Evolutionary conservation across 2,888 invertebrate species (phyloP).

Genomic region (Xylota segnis): DNA sequence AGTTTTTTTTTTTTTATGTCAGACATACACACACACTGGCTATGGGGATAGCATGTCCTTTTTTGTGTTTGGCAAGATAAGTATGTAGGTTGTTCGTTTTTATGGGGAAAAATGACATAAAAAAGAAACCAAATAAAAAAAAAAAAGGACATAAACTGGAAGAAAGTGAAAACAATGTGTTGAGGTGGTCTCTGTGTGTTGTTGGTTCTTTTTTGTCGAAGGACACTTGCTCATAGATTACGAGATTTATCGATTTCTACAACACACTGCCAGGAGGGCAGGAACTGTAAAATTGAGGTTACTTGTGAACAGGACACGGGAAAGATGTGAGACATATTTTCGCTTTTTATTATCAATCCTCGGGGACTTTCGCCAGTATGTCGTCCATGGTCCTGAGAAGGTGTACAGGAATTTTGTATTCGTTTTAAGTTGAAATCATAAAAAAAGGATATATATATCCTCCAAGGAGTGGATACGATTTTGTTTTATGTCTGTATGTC

Average conservation of each 20-base stretch:
- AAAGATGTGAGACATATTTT: constrained; percentile 8
- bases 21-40: constrained; percentile 3
- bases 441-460: not conserved
- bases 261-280: not conserved
- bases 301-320: constrained; percentile 12
- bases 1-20: constrained; percentile 25
- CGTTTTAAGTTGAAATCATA: not conserved
- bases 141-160: constrained; percentile 23
- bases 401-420: not conserved
- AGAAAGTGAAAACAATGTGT: constrained; percentile 61
- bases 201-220: not conserved
- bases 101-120: constrained; percentile 35
- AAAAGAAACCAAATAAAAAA: not conserved
- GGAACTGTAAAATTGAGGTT: constrained; percentile 35
- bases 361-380: not conserved
- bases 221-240: constrained; percentile 25
- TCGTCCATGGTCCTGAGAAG: not conserved
- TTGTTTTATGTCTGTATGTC: constrained; percentile 12
- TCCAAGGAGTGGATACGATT: not conserved
- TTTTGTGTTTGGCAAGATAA: not conserved
- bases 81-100: constrained; percentile 26
- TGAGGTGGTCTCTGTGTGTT: constrained; percentile 33
- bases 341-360: constrained; percentile 27
- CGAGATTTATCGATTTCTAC: constrained; percentile 37
- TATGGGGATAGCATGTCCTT: constrained; percentile 26